Base-by-base conservation (phyloP, 2,113 vertebrate genomes). In the Calyptommatus sinebrachiatus region DNA sequence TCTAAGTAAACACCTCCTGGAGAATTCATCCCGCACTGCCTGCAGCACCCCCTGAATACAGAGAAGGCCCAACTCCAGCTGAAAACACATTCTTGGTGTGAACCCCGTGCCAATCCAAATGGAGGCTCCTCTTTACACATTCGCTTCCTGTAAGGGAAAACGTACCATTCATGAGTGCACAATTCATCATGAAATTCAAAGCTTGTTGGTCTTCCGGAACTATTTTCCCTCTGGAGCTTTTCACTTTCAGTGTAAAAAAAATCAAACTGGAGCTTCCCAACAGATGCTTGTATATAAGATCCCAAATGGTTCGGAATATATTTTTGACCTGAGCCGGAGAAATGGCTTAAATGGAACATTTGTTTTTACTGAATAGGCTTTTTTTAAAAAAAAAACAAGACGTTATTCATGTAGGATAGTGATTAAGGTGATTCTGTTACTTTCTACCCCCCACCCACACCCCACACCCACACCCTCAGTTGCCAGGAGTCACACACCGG, bases 1-100 rank as follows among this genome's bases (percentile, higher is more conserved):
- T 46, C 80, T n/a, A 14, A 76, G 74, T 76, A 85, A 66, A 83
- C 75, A 41, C 50, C 9, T 12, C 1, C 67, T 61, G 53, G 45
- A 85, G 77, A 83, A 82, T 83, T 65, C 0, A 0, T 84, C 73
- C 77, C n/a, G 69, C 48, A 9, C 31, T 0, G 1, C 78, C 72
- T 65, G 26, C 26, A 18, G 22, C 20, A 16, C 35, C 22, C 31
- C 0, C 4, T 60, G 29, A 26, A 61, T 69, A 69, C 31, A 72
- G 67, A 82, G 80, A 77, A 84, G 71, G 69, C 80, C 71, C 83
- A 31, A 63, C 7, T 61, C 78, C 81, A 80, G 0, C 84, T 89
- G 50, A 62, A 89, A 82, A 81, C 0, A 73, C n/a, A 53, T 72
- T 85, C 62, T 88, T 77, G 74, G 80, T 20, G 85, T 70, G 11